Conservation (phyloP, 2,888 invertebrate species). For the Exocentrus adspersus region DNA sequence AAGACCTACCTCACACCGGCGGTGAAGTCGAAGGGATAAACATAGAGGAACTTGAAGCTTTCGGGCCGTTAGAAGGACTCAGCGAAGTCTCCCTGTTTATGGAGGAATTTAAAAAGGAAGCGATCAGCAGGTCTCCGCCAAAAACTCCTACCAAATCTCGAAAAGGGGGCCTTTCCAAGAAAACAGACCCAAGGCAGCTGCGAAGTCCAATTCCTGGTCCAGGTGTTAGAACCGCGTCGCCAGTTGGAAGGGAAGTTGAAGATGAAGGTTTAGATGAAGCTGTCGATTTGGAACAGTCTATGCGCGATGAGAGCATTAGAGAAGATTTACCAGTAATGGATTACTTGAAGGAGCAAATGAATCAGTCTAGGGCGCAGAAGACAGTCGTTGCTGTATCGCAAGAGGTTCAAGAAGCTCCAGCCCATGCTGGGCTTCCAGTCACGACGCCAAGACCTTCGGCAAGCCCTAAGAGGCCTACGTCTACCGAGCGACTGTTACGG, state of each 20-base stretch:
- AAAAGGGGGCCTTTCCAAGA: not conserved
- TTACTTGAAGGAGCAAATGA: constrained; percentile 18
- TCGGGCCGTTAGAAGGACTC: not conserved
- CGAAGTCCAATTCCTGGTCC: not conserved
- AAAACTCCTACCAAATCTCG: not conserved
- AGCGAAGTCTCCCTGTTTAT: not conserved
- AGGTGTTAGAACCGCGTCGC: not conserved
- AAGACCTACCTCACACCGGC: constrained; percentile 34
- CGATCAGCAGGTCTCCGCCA: not conserved
- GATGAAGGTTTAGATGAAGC: constrained; percentile 18
- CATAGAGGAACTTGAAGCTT: not conserved
- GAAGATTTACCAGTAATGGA: constrained; percentile 12
- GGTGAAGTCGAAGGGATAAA: constrained; percentile 16
- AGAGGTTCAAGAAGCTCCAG: constrained; percentile 33
- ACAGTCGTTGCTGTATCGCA: not conserved
- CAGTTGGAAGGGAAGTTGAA: not conserved
- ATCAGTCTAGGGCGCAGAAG: not conserved
- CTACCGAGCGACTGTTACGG: constrained; percentile 33
- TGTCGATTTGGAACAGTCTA: constrained; percentile 1
- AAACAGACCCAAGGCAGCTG: not conserved
- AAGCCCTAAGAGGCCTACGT: constrained; percentile 39
- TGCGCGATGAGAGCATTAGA: not conserved
- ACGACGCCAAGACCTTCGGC: constrained; percentile 44
- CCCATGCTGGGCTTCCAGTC: constrained; percentile 41
- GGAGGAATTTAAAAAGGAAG: constrained; percentile 15